These are phyloP conservation scores for Ecliptopera silaceata DNA, from an alignment of 2,888 invertebrate species.

Conservation along the genomic window DNA sequence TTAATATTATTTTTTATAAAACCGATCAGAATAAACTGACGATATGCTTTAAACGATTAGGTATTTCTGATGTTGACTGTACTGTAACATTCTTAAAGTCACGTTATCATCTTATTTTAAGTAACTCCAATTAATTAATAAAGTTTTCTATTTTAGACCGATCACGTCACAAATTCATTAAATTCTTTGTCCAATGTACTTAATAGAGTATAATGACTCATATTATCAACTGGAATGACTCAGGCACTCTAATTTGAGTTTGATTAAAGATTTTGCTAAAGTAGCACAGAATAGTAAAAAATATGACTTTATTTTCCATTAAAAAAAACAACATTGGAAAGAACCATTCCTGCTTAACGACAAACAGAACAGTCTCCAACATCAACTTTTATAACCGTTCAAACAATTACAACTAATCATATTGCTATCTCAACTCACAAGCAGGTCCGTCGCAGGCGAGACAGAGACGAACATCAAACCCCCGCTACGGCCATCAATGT, in stretches of 20 bases:
- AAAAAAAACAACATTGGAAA: conserved; percentile 52
- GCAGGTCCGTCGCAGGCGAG: conserved; percentile 42
- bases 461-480: conserved; percentile 62
- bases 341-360: conserved; percentile 76
- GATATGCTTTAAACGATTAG: too few species aligned
- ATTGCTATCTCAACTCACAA: conserved; percentile 53
- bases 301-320: conserved; percentile 46
- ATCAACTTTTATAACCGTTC: conserved; percentile 82
- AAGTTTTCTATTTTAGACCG: conserved; percentile 54
- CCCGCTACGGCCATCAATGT: conserved; percentile 78
- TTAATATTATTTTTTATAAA: too few species aligned
- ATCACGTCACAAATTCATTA: conserved; percentile 60
- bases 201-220: conserved; percentile 63
- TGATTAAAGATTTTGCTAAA: conserved; percentile 52
- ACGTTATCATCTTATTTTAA: conserved; percentile 9
- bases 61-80: neutral
- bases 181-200: conserved; percentile 54
- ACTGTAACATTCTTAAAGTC: conserved; percentile 27
- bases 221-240: conserved; percentile 61
- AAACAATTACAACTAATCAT: conserved; percentile 81
- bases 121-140: conserved; percentile 10
- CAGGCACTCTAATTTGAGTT: conserved; percentile 66
- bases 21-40: too few species aligned
- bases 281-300: conserved; percentile 33
- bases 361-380: conserved; percentile 79